A percentile compares a stretch with the other conserved stretches of the same genome.
Conservation (phyloP, 2,113 vertebrate species). For the Aptenodytes patagonicus region DNA sequence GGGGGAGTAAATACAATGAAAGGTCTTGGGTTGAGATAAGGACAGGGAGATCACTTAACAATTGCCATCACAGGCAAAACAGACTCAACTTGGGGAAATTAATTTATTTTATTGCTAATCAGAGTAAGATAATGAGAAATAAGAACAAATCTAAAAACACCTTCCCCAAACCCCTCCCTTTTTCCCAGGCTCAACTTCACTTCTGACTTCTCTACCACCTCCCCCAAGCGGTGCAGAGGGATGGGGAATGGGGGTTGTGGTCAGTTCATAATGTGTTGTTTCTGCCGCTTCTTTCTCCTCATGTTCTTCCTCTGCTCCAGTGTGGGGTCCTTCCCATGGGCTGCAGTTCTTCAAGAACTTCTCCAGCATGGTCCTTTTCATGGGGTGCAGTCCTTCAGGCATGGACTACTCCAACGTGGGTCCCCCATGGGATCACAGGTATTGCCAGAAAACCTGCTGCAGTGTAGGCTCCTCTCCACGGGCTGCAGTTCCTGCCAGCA, state of each 20-base stretch:
- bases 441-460: background rate
- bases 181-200: background rate
- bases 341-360: background rate
- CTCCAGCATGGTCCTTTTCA: background rate
- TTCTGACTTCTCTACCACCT: background rate
- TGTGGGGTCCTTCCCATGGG: background rate
- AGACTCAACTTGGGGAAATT: background rate
- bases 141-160: background rate
- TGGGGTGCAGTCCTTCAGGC: background rate
- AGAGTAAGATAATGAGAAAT: background rate
- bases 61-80: background rate
- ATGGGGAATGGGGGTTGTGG: background rate
- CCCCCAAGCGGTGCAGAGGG: accelerated
- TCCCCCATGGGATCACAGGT: too few relatives aligned
- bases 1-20: background rate
- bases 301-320: background rate
- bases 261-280: background rate
- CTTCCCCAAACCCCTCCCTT: background rate
- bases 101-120: background rate
- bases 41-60: background rate
- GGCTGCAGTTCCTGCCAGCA: background rate
- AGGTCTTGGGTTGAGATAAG: background rate
- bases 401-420: accelerated
- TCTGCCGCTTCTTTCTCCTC: background rate
- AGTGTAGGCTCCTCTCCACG: background rate